Conservation (phyloP, 1,140 invertebrate genomes). For the Anthonomus grandis region DNA sequence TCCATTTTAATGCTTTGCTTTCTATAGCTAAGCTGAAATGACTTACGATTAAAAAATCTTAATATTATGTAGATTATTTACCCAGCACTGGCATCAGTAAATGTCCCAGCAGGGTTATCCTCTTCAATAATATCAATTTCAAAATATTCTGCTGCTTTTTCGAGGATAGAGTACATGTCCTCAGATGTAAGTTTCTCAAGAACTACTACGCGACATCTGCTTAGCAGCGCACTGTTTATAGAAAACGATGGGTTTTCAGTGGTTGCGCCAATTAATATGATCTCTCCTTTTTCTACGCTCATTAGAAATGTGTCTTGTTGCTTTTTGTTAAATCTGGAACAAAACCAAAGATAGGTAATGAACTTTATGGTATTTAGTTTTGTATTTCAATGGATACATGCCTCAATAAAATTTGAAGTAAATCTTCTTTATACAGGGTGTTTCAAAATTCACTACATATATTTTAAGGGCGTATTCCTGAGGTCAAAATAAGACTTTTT, state of each 20-base stretch:
- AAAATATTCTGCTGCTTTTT: slow-evolving; percentile 54
- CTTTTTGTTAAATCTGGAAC: slow-evolving; percentile 70
- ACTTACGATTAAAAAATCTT: neutral
- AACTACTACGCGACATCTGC: slow-evolving; percentile 72
- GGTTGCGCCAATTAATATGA: slow-evolving; percentile 80
- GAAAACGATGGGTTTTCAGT: slow-evolving; percentile 87
- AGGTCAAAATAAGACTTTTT: too few species aligned
- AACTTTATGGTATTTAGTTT: too few species aligned
- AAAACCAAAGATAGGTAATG: too few species aligned
- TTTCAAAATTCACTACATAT: too few species aligned
- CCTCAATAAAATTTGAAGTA: too few species aligned
- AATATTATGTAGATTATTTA: neutral
- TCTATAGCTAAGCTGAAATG: slow-evolving; percentile 52
- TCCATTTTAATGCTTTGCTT: slow-evolving; percentile 60
- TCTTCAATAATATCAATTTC: slow-evolving; percentile 43
- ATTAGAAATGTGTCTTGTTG: slow-evolving; percentile 72
- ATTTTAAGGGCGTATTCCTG: too few species aligned
- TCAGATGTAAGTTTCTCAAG: slow-evolving; percentile 65
- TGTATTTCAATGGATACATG: too few species aligned
- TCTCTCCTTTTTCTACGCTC: slow-evolving; percentile 76
- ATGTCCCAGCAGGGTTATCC: slow-evolving; percentile 18
- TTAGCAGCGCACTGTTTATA: slow-evolving; percentile 75
- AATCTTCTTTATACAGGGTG: too few species aligned
- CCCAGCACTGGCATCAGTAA: slow-evolving; percentile 20
- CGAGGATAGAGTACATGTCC: slow-evolving; percentile 62